Conservation (phyloP, 2,797 vertebrate genomes). For the Melanogrammus aeglefinus region DNA sequence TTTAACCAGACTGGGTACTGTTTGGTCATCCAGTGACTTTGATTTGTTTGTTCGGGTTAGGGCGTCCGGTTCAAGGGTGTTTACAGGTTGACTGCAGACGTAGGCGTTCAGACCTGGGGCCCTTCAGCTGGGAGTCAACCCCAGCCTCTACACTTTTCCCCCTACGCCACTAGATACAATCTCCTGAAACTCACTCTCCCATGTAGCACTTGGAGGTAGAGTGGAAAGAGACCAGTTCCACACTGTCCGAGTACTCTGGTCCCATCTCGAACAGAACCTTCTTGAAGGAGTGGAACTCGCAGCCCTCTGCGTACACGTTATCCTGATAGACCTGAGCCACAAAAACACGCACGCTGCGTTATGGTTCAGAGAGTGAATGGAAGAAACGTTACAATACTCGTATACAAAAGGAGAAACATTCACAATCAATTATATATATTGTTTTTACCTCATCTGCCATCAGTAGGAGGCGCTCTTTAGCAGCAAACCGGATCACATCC, state of each 20-base stretch:
- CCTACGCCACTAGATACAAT: not conserved
- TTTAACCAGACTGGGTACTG: too few relatives aligned
- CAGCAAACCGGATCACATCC: conserved; percentile 87
- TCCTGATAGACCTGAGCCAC: conserved; percentile 86
- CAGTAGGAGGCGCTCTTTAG: conserved; percentile 84
- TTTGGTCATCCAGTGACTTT: too few relatives aligned
- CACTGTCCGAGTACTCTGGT: conserved; percentile 73
- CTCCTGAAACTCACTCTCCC: conserved; percentile 83
- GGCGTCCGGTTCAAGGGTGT: not conserved
- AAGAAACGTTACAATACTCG: not conserved
- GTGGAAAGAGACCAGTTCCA: conserved; percentile 90
- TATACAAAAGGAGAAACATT: not conserved
- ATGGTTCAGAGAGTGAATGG: not conserved
- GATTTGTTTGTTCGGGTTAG: not conserved
- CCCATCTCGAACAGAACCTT: conserved; percentile 92
- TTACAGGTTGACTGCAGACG: not conserved
- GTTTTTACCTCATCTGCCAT: conserved; percentile 87
- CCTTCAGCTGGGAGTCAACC: not conserved
- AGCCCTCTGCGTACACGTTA: conserved; percentile 85
- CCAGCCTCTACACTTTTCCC: not conserved
- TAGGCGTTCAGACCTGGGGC: not conserved
- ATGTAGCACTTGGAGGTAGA: conserved; percentile 93
- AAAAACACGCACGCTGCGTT: not conserved
- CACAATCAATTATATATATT: not conserved
- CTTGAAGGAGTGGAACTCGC: conserved; percentile 90